Evolutionary conservation across 2,797 vertebrate genomes (phyloP).

Genomic region (Buceros bicornis): DNA sequence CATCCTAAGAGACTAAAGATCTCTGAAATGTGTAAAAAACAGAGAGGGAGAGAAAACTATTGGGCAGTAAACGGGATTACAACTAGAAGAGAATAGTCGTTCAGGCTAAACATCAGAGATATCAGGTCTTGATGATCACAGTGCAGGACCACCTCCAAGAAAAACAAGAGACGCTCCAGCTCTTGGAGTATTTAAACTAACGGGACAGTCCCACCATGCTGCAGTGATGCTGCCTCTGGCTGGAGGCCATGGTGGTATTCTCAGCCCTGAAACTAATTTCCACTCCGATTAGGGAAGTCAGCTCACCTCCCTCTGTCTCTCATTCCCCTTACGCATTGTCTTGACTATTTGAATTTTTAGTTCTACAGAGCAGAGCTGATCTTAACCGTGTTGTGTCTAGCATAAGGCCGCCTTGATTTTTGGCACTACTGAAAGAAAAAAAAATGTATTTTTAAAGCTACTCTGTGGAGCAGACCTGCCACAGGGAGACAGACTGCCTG

Average conservation of each 20-base stretch:
- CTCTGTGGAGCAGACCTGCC: not conserved
- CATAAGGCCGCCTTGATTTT: not conserved
- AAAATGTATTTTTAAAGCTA: not conserved
- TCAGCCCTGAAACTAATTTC: not conserved
- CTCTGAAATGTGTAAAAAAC: not conserved
- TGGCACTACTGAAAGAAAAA: not conserved
- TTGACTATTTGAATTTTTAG: conserved; percentile 22
- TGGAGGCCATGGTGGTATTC: not conserved
- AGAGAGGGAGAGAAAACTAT: not conserved
- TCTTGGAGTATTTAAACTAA: not conserved
- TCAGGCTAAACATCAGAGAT: not conserved
- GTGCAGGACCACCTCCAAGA: not conserved
- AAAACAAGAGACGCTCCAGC: not conserved
- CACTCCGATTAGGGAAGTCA: not conserved
- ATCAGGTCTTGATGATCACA: not conserved
- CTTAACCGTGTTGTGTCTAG: not conserved
- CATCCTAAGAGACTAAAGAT: not conserved
- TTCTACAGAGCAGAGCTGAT: not conserved
- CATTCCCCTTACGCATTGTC: not conserved
- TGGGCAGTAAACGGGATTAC: not conserved
- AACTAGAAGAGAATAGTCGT: not conserved
- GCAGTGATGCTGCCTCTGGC: not conserved
- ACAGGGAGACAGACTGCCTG: not conserved
- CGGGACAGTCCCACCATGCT: rapidly evolving
- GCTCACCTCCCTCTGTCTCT: not conserved